A percentile compares a stretch with the other conserved stretches of the same genome.
Evolutionary conservation across 2,797 vertebrate species (phyloP).

Genomic region (Chelon labrosus): DNA sequence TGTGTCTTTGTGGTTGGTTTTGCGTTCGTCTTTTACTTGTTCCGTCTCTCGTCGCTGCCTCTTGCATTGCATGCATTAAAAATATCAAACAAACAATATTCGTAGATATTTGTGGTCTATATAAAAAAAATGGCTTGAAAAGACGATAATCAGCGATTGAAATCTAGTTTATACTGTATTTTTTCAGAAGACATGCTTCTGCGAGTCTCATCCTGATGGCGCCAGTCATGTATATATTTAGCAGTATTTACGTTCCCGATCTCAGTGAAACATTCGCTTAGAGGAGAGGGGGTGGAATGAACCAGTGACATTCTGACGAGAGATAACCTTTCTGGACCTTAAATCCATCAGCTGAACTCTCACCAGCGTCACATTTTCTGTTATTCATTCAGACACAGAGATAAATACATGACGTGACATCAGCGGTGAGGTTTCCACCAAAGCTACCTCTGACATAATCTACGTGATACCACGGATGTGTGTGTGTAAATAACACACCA

Average conservation of each 20-base stretch:
- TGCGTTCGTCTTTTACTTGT: not conserved
- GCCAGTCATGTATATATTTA: not conserved
- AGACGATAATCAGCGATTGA: no score
- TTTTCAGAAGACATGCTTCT: not conserved
- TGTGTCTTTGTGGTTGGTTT: not conserved
- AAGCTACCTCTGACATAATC: slow-evolving; percentile 12
- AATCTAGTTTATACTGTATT: no score
- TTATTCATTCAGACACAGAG: slow-evolving; percentile 9
- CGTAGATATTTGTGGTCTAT: no score
- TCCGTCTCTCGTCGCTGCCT: not conserved
- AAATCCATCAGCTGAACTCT: slow-evolving; percentile 38
- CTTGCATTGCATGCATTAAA: not conserved
- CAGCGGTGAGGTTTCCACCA: slow-evolving; percentile 18
- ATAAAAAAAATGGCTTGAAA: no score
- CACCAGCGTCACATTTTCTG: slow-evolving; percentile 14
- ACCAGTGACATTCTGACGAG: slow-evolving; percentile 6
- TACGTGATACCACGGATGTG: no score
- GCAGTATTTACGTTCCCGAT: slow-evolving; percentile 26
- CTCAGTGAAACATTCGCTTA: slow-evolving; percentile 12
- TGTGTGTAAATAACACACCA: no score
- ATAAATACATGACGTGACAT: slow-evolving; percentile 26
- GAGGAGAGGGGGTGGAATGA: slow-evolving; percentile 11
- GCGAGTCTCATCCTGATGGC: not conserved
- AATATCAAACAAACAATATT: no score
- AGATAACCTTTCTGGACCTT: slow-evolving; percentile 33